Conservation (phyloP, 2,888 invertebrate species). For the Oxyteleia sp. region DNA sequence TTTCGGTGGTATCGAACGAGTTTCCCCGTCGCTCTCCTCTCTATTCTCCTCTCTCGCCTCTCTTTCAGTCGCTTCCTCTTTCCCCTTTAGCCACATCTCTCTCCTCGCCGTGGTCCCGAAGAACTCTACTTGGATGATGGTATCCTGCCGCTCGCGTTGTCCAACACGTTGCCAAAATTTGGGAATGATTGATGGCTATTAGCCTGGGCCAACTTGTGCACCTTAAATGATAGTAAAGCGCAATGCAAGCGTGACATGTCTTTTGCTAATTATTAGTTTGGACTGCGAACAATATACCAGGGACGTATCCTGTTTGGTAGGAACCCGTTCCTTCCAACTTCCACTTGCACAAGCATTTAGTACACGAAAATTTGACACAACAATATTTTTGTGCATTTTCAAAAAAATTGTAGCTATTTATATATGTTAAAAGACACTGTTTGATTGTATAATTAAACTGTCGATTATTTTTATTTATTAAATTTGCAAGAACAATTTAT, state of each 20-base stretch:
- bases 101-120: constrained; percentile 80
- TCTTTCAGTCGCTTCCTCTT: constrained; percentile 63
- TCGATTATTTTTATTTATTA: no score
- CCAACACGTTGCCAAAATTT: constrained; percentile 87
- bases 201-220: constrained; percentile 83
- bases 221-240: constrained; percentile 65
- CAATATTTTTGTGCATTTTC: no score
- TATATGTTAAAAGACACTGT: no score
- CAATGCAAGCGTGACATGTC: constrained; percentile 50
- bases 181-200: constrained; percentile 87
- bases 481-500: no score
- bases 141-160: constrained; percentile 87
- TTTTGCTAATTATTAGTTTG: constrained; percentile 60
- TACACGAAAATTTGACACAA: no score
- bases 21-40: constrained; percentile 71
- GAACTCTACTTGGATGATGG: constrained; percentile 87
- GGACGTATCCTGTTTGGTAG: constrained; percentile 16
- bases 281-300: constrained; percentile 44
- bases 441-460: no score
- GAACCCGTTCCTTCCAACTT: constrained; percentile 22
- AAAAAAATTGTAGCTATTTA: no score
- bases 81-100: constrained; percentile 59
- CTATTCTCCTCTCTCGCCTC: constrained; percentile 72
- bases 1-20: constrained; percentile 84
- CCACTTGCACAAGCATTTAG: background rate